Base-by-base conservation (phyloP, 2,113 vertebrate species). In the Brachirus orientalis region DNA sequence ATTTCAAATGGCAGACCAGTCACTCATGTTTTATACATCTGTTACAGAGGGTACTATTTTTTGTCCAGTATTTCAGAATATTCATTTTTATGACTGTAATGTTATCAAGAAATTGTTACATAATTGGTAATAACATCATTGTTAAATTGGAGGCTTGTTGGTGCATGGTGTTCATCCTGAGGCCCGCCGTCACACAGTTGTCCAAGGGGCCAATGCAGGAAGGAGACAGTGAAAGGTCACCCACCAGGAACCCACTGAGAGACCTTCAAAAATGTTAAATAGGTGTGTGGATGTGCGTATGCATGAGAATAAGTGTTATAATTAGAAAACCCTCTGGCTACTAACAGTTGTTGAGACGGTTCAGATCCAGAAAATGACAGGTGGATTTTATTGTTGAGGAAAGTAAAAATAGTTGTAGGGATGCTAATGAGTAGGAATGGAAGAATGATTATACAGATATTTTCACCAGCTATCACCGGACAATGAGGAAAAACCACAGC, bases 181-280 rank as follows among this genome's bases (percentile, higher is more conserved):
- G 60, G 68, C 57, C 60, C 62, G 51, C 72, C 56, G 64, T 61
- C 52, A 66, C 41, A 22, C 43, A 20, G 48, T 28, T 48, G 17
- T 66, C 77, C 77, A 59, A 51, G 44, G 63, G 70, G 79, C 41
- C 54, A 44, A n/a, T 14, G 53, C 11, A 58, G 53, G 65, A 76
- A 46, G 69, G 68, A 63, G 52, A 7, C 11, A 54, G 17, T 47
- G 45, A 85, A 87, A 82, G 78, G 83, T 6, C 28, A 28, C 28
- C 76, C 81, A 87, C 58, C 8, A 10, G 64, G 38, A 84, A 63
- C 79, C 85, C 48, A 65, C 41, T 62, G 77, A 71, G 83, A 86
- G 58, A 62, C 74, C 79, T 73, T 75, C 11, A 65, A 76, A 66
- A 43, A 58, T 38, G 18, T 17, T 77, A 56, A 62, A 57, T 58